Evolutionary conservation across 2,888 invertebrate genomes (phyloP), one percentile per base, ranked within the genome.

Genomic region (Megaustenia siamemsis): DNA sequence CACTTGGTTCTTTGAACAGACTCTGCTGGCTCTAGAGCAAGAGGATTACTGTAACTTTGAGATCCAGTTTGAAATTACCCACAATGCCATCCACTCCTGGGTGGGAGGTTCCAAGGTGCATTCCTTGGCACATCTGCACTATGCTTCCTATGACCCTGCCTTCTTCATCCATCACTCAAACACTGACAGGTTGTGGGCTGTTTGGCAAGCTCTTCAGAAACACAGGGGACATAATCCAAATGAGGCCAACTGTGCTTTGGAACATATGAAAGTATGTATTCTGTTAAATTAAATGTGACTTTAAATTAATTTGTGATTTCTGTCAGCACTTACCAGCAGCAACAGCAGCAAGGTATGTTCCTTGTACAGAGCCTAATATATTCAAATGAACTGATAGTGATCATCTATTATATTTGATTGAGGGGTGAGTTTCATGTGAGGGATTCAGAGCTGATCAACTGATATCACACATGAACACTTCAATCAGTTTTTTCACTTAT

Each of bases 1-100:
- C 75, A 88, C 86, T 8, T 88, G 88, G 88, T 69, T 86, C 32
- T 87, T 85, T 53, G 71, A 88, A 15, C 87, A 87, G 69, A 85
- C 83, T 28, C 77, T 88, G 40, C 66, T 85, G 35, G 88, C 88
- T n/a, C 77, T 87, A 24, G 87, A 88, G 60, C 87, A 88, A 77
- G 88, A 88, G 32, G 78, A 88, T 71, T 88, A 82, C 73, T 88
- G 88, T 76, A 87, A 88, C 86, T 88, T 88, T 78, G 87, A 87
- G 80, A 79, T 88, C 2, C 88, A 88, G 85, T 88, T 88, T 78
- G 88, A 88, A 84, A 86, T 88, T 15, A 82, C 86, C 49, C 88
- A 88, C 86, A 88, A 88, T 66, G 87, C 83, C 28, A 85, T 88
- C 43, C 88, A 88, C 76, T 73, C 82, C 3, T 86, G 87, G 84